Conservation (phyloP, 2,797 vertebrate genomes). For the Periparus ater region DNA sequence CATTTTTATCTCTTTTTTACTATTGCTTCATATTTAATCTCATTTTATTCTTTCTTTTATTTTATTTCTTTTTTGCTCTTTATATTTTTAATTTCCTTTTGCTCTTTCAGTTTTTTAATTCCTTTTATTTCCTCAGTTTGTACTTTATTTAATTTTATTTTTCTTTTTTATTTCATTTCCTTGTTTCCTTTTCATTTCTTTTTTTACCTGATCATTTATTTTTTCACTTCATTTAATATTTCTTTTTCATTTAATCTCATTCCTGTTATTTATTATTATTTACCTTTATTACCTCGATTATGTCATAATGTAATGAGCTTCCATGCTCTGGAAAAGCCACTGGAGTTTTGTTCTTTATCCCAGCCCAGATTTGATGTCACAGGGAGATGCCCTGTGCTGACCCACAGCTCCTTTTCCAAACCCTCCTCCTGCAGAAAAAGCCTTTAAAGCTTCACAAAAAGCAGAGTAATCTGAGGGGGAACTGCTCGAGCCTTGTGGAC, state of each 20-base stretch:
- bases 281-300: not conserved
- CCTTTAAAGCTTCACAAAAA: not conserved
- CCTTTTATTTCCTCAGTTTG: not conserved
- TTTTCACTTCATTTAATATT: not conserved
- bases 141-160: not conserved
- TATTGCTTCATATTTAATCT: accelerated
- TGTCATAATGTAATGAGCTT: not conserved
- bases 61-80: not conserved
- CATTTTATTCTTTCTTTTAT: too few relatives aligned
- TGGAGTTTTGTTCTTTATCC: not conserved
- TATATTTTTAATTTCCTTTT: not conserved
- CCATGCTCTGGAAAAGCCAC: not conserved
- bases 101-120: not conserved
- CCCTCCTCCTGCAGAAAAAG: not conserved
- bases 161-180: not conserved
- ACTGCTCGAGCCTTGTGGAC: not conserved
- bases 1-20: not conserved
- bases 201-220: not conserved
- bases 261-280: not conserved
- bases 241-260: not conserved
- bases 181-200: not conserved
- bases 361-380: not conserved
- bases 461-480: not conserved
- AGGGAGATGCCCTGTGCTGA: not conserved
- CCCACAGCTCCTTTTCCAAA: accelerated